These are phyloP conservation scores for Cydia amplana DNA, from an alignment of 1,140 invertebrate genomes.

Conservation along the genomic window DNA sequence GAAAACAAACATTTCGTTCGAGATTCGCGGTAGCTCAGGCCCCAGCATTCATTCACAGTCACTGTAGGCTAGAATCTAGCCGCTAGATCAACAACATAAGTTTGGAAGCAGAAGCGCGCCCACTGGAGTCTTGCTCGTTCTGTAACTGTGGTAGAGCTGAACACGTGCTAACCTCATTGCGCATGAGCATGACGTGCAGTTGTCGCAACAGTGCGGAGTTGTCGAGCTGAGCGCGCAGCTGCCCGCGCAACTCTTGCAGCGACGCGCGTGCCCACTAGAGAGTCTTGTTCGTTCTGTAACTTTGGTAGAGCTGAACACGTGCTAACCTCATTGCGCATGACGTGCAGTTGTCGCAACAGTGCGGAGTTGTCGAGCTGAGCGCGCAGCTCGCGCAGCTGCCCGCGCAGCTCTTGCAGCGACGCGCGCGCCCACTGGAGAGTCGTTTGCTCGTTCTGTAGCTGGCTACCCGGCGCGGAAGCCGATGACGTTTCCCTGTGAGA, in stretches of 20 bases:
- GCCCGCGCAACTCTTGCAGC: constrained; percentile 61
- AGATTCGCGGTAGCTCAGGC: too few relatives aligned
- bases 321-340: constrained; percentile 61
- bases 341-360: constrained; percentile 57
- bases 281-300: constrained; percentile 56
- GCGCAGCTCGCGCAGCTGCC: constrained; percentile 60
- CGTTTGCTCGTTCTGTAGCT: constrained; percentile 56
- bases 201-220: constrained; percentile 58
- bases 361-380: constrained; percentile 60
- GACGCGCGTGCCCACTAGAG: constrained; percentile 65
- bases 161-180: constrained; percentile 53
- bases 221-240: constrained; percentile 62
- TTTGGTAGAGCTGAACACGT: not conserved
- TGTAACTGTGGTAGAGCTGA: constrained; percentile 14
- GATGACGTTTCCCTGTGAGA: constrained; percentile 10
- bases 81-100: too few relatives aligned
- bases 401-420: constrained; percentile 63
- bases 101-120: constrained; percentile 49
- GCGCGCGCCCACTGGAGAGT: constrained; percentile 65
- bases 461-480: constrained; percentile 41
- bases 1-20: too few relatives aligned
- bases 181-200: constrained; percentile 53
- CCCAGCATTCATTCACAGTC: too few relatives aligned
- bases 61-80: too few relatives aligned
- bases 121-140: constrained; percentile 63